Evolutionary conservation across 2,888 invertebrate species (phyloP).

Genomic region (Tolmerus cingulatus): DNA sequence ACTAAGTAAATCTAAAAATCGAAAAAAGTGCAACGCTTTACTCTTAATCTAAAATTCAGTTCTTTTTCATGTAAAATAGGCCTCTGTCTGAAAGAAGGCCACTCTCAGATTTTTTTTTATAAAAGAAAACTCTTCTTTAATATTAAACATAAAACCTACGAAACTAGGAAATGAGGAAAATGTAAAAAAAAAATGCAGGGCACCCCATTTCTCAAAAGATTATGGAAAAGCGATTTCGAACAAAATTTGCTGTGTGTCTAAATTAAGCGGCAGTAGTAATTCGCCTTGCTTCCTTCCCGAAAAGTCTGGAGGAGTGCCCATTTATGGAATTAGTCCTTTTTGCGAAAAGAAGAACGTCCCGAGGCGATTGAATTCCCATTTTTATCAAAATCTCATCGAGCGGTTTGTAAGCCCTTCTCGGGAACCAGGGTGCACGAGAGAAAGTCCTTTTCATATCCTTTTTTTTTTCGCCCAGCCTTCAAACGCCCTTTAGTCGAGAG

Average conservation of each 20-base stretch:
- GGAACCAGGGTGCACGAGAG: background rate
- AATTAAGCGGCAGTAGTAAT: background rate
- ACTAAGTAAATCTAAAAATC: background rate
- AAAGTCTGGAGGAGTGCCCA: background rate
- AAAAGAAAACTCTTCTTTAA: background rate
- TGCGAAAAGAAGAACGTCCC: background rate
- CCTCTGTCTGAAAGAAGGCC: background rate
- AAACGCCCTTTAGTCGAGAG: background rate
- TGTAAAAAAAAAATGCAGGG: background rate
- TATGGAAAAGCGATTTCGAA: background rate
- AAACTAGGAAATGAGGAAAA: background rate
- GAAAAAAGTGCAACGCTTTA: background rate
- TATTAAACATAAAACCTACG: background rate
- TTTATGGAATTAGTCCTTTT: background rate
- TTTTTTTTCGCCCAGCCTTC: background rate
- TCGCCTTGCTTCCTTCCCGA: background rate
- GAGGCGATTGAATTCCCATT: background rate
- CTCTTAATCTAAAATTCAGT: background rate
- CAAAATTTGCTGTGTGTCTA: background rate
- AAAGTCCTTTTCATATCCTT: background rate
- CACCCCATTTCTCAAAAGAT: background rate
- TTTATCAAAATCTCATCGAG: slow-evolving; percentile 4
- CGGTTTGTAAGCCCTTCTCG: background rate
- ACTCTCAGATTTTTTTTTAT: background rate
- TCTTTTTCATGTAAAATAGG: background rate